phyloP scores from a whole-genome alignment of 2,113 vertebrate genomes.

The Ascaphus truei region DNA sequence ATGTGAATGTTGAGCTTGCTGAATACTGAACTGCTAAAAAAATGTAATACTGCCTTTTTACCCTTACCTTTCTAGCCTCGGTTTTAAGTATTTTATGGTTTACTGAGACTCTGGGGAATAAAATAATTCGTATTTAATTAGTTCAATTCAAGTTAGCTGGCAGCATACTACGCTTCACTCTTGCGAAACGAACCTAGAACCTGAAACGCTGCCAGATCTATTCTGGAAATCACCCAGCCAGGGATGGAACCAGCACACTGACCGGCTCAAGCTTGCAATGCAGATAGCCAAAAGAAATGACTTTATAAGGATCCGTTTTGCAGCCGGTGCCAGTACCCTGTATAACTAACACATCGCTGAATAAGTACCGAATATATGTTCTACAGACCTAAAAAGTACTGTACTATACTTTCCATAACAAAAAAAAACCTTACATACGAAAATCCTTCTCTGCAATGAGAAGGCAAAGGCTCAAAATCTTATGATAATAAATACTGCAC shows the following conservation, averaged over 20 bases:
- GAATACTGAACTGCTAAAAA: too few relatives aligned
- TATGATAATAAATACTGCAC: too few relatives aligned
- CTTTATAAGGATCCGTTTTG: background rate
- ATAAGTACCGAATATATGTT: background rate
- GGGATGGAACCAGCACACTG: background rate
- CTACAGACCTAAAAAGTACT: background rate
- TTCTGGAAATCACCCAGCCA: slow-evolving; percentile 28
- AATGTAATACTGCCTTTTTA: background rate
- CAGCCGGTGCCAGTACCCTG: background rate
- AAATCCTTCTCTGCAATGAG: too few relatives aligned
- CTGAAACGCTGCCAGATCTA: slow-evolving; percentile 11
- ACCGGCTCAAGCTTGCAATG: background rate
- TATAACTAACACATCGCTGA: slow-evolving; percentile 10
- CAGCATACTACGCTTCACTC: slow-evolving; percentile 1
- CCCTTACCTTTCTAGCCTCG: background rate
- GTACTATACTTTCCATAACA: background rate
- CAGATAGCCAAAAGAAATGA: slow-evolving; percentile 14
- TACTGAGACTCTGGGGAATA: slow-evolving; percentile 1
- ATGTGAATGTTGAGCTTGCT: too few relatives aligned
- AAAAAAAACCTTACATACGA: too few relatives aligned
- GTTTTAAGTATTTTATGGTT: slow-evolving; percentile 1
- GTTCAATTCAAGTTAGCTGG: slow-evolving; percentile 15
- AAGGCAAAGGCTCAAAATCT: too few relatives aligned
- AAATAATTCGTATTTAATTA: slow-evolving; percentile 25
- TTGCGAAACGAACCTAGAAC: slow-evolving; percentile 1